Evolutionary conservation across 2,113 vertebrate species (phyloP).

Genomic region (Tyrannus savana): DNA sequence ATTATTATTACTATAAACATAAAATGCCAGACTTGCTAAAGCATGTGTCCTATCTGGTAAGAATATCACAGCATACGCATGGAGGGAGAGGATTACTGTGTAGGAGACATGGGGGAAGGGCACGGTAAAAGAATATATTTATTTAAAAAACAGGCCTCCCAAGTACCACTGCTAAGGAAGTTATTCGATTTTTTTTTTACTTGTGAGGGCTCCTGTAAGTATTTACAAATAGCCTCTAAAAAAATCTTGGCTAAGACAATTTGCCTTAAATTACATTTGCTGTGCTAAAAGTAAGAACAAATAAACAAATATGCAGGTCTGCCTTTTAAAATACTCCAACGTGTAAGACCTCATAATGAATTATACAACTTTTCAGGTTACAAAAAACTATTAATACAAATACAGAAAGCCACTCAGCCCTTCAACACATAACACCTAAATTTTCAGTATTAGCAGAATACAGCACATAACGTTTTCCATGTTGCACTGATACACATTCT

Average conservation of each 20-base stretch:
- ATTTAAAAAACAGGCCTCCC: neutral
- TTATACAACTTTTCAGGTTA: neutral
- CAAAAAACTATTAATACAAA: neutral
- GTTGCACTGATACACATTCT: rapidly evolving
- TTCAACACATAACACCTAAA: neutral
- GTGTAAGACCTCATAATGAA: neutral
- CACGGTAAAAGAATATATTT: neutral
- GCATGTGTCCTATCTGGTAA: neutral
- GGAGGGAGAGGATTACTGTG: neutral
- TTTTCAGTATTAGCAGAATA: neutral
- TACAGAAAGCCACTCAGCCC: neutral
- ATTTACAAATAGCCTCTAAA: neutral
- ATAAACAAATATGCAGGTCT: rapidly evolving
- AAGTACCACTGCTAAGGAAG: neutral
- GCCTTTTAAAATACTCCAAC: neutral
- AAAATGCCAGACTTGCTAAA: neutral
- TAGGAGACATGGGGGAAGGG: neutral
- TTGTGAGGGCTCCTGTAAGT: neutral
- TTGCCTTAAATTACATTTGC: neutral
- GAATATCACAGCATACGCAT: neutral
- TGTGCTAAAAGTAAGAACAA: neutral
- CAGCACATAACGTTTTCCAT: neutral
- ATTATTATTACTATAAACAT: neutral
- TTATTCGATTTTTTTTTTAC: neutral
- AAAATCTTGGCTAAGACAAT: neutral